Evolutionary conservation across 2,797 vertebrate genomes (phyloP), one percentile per base, ranked within the genome.

Genomic region (Alcedo atthis): DNA sequence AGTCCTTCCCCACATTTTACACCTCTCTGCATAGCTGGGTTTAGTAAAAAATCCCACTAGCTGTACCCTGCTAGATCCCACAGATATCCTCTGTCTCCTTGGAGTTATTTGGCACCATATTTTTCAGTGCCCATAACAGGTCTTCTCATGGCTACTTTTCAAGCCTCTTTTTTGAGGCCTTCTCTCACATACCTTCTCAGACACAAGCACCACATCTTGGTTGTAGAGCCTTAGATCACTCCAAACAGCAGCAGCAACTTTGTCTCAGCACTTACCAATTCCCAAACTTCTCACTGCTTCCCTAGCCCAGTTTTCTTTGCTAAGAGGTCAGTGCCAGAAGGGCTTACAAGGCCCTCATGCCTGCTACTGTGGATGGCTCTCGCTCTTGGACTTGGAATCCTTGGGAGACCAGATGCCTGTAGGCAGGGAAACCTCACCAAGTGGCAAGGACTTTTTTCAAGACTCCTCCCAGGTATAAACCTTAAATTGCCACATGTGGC

Each of bases 401-500:
- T 21, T 32, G 30, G 35, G 30, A 66, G 14, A 57, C 46, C 33
- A 66, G 53, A 62, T 12, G 45, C 14, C 45, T 2, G 1, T 5
- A 14, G 25, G 22, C 51, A 57, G 48, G 46, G 10, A 86, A 87
- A 69, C 17, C 30, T 64, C 35, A n/a, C 9, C 58, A 76, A 43
- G 9, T 4, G 25, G 45, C 12, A 88, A 66, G 69, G 80, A 51
- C 15, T 73, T 2, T 0, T 67, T 79, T 61, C 3, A 6, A 57
- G 35, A n/a, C 22, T 90, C 37, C 13, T 73, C 21, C 51, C 2
- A 0, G n/a, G 16, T 62, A 73, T 68, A 76, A 92, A 71, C 15
- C 45, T 30, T 30, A 21, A 21, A 20, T 10, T 55, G 54, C 28
- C 40, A 69, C 10, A 16, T 0, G 0, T 45, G 25, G 24, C 10